Evolutionary conservation across 2,888 invertebrate genomes (phyloP).

Genomic region (Sinelater perroti): DNA sequence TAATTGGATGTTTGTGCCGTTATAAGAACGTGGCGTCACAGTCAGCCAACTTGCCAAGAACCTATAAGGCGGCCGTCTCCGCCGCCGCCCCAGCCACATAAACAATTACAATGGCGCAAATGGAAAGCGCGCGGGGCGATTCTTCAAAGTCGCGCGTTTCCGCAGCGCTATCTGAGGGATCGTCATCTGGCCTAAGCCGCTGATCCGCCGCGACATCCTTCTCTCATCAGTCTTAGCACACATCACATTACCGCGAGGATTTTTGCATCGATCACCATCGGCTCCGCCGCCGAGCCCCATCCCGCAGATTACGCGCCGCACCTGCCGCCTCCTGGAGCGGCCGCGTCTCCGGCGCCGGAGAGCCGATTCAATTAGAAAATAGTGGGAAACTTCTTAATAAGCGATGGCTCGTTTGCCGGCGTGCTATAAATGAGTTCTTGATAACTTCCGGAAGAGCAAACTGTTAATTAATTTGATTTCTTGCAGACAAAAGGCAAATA

Average conservation of each 20-base stretch:
- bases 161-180: constrained; percentile 50
- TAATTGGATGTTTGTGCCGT: no score
- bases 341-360: no score
- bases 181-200: constrained; percentile 51
- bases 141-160: constrained; percentile 51
- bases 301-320: constrained; percentile 25
- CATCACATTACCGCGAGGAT: constrained; percentile 46
- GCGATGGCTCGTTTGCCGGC: neutral
- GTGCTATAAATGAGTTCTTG: constrained; percentile 7
- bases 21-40: no score
- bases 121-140: constrained; percentile 37
- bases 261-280: constrained; percentile 45
- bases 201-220: constrained; percentile 55
- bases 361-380: no score
- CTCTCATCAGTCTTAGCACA: constrained; percentile 52
- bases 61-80: no score
- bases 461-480: constrained; percentile 16
- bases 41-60: no score
- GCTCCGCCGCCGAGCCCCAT: neutral
- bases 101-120: constrained; percentile 23
- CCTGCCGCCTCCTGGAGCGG: constrained; percentile 21
- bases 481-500: constrained; percentile 18
- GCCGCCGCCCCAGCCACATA: constrained; percentile 7
- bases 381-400: no score
- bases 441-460: constrained; percentile 3